Evolutionary conservation across 2,888 invertebrate genomes (phyloP).

Genomic region (Mesochorus sp.): DNA sequence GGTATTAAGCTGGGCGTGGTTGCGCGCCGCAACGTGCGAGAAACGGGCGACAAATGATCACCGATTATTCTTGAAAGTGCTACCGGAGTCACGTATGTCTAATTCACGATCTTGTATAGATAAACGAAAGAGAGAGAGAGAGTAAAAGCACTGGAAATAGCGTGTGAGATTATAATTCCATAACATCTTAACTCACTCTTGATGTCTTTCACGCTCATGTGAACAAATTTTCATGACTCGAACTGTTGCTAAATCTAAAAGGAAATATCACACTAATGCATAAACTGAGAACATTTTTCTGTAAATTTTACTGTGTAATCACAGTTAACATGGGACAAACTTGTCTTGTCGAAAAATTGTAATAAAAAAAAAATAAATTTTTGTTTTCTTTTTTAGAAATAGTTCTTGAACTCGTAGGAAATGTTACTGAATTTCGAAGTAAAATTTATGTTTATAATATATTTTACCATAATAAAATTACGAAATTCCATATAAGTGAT

Average conservation of each 20-base stretch:
- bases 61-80: conserved; percentile 19
- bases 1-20: conserved; percentile 41
- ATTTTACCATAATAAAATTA: too few species aligned
- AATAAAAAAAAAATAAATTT: too few species aligned
- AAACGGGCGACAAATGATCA: conserved; percentile 43
- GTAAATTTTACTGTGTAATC: too few species aligned
- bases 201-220: background rate
- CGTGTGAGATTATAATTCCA: conserved; percentile 27
- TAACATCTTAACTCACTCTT: conserved; percentile 41
- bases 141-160: conserved; percentile 14
- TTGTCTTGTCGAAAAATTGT: too few species aligned
- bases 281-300: conserved; percentile 14
- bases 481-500: too few species aligned
- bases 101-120: conserved; percentile 48
- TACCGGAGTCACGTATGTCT: conserved; percentile 23
- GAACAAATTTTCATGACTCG: conserved; percentile 2
- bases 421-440: too few species aligned
- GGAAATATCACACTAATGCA: conserved; percentile 1
- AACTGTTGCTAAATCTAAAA: background rate
- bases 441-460: too few species aligned
- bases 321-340: too few species aligned
- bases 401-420: too few species aligned
- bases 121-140: conserved; percentile 4
- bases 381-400: too few species aligned
- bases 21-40: conserved; percentile 1